phyloP scores from a whole-genome alignment of 1,140 invertebrate genomes.

The Hyphantria cunea region DNA sequence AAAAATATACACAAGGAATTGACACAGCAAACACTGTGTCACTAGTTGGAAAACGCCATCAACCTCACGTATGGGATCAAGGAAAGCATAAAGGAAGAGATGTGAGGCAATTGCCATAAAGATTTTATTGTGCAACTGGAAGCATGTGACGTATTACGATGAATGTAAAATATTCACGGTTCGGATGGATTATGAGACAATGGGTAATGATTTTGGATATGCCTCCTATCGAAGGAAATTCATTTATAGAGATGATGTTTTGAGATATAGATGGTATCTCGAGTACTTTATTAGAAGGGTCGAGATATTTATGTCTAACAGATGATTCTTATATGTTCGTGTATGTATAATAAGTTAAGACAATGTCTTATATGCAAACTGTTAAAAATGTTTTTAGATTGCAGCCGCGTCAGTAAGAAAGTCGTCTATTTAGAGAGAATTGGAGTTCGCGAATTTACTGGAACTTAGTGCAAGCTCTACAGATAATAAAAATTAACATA shows the following conservation, averaged over 20 bases:
- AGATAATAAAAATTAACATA: too few relatives aligned
- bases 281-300: too few relatives aligned
- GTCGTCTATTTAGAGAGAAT: too few relatives aligned
- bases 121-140: conserved; percentile 51
- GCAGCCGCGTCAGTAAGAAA: too few relatives aligned
- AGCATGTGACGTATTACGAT: conserved; percentile 44
- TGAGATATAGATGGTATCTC: neutral
- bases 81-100: conserved; percentile 45
- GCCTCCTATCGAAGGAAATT: conserved; percentile 8
- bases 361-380: too few relatives aligned
- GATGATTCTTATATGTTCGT: too few relatives aligned
- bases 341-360: too few relatives aligned
- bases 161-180: conserved; percentile 52
- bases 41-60: conserved; percentile 24
- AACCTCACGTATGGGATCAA: conserved; percentile 35
- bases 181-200: conserved; percentile 53
- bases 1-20: neutral
- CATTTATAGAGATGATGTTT: conserved; percentile 2
- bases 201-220: conserved; percentile 39
- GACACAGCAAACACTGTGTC: conserved; percentile 24
- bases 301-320: too few relatives aligned
- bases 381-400: too few relatives aligned
- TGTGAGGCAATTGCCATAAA: conserved; percentile 56
- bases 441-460: too few relatives aligned
- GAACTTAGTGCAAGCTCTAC: too few relatives aligned